These are phyloP conservation scores for Ochropacha duplaris DNA, from an alignment of 2,888 invertebrate genomes.

Conservation along the genomic window DNA sequence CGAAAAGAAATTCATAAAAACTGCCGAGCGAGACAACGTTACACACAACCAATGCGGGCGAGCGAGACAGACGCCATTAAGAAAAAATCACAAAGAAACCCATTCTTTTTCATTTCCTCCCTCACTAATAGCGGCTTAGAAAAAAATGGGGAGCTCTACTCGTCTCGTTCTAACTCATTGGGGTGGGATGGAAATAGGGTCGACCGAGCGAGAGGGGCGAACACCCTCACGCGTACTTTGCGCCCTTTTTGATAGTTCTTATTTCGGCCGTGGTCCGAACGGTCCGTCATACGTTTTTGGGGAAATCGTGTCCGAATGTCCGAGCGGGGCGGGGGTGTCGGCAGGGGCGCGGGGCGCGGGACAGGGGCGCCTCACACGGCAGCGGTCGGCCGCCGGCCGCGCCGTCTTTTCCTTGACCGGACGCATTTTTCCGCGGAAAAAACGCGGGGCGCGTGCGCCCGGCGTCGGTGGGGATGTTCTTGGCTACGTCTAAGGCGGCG, in stretches of 20 bases:
- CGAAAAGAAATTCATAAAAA: constrained; percentile 74
- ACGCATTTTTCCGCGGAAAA: constrained; percentile 83
- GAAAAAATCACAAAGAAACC: constrained; percentile 81
- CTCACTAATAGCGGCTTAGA: constrained; percentile 79
- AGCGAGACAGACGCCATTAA: constrained; percentile 69
- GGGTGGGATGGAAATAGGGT: constrained; percentile 66
- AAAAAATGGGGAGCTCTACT: constrained; percentile 73
- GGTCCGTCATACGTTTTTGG: constrained; percentile 61
- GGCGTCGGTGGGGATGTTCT: constrained; percentile 79
- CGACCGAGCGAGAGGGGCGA: constrained; percentile 75
- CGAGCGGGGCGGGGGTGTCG: constrained; percentile 38
- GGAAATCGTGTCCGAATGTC: constrained; percentile 43
- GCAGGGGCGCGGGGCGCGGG: constrained; percentile 35
- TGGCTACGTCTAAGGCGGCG: constrained; percentile 80
- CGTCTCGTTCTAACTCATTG: constrained; percentile 69
- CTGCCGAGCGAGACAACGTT: constrained; percentile 51
- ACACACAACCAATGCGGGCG: constrained; percentile 46
- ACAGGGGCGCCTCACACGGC: constrained; percentile 33
- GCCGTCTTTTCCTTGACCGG: constrained; percentile 80
- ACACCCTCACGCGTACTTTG: constrained; percentile 62
- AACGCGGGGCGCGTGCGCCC: constrained; percentile 81
- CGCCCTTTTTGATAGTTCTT: constrained; percentile 79
- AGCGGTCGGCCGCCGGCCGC: constrained; percentile 55
- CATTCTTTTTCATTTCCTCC: constrained; percentile 82
- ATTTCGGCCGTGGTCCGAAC: constrained; percentile 73